A percentile compares a stretch with the other conserved stretches of the same genome.
phyloP scores from a whole-genome alignment of 2,888 invertebrate species.

The Apamea crenata region DNA sequence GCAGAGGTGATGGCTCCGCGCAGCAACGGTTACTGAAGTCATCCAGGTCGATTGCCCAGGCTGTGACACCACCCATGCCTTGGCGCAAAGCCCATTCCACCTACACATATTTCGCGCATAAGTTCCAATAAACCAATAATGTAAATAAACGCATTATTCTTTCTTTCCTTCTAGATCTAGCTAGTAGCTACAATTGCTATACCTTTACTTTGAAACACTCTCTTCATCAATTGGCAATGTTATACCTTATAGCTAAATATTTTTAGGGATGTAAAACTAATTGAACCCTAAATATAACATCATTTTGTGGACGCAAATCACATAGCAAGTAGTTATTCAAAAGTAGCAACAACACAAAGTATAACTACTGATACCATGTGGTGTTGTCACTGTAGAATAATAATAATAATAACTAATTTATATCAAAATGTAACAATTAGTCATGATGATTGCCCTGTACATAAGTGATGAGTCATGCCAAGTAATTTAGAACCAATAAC shows the following conservation, averaged over 20 bases:
- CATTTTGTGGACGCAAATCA: background rate
- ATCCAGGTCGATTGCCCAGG: slow-evolving; percentile 97
- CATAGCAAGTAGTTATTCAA: background rate
- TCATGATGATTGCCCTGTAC: background rate
- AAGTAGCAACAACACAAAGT: background rate
- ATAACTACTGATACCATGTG: background rate
- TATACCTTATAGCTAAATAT: background rate
- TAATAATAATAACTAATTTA: slow-evolving; percentile 5
- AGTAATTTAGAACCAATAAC: slow-evolving; percentile 37
- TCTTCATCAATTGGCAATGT: background rate
- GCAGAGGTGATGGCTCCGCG: slow-evolving; percentile 93
- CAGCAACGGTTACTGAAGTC: slow-evolving; percentile 97
- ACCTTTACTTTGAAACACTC: background rate
- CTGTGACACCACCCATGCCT: slow-evolving; percentile 95
- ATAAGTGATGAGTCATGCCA: slow-evolving; percentile 38
- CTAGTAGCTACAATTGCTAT: background rate
- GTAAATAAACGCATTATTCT: background rate
- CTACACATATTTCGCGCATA: slow-evolving; percentile 75
- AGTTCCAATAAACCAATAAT: background rate
- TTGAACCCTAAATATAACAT: background rate
- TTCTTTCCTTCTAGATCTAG: background rate
- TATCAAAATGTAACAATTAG: slow-evolving; percentile 12
- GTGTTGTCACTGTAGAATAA: background rate
- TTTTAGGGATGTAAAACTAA: background rate
- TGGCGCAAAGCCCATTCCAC: slow-evolving; percentile 93